A percentile compares a stretch with the other conserved stretches of the same genome.
These are phyloP conservation scores for Hydriomena furcata DNA, from an alignment of 2,888 invertebrate species.

Conservation along the genomic window DNA sequence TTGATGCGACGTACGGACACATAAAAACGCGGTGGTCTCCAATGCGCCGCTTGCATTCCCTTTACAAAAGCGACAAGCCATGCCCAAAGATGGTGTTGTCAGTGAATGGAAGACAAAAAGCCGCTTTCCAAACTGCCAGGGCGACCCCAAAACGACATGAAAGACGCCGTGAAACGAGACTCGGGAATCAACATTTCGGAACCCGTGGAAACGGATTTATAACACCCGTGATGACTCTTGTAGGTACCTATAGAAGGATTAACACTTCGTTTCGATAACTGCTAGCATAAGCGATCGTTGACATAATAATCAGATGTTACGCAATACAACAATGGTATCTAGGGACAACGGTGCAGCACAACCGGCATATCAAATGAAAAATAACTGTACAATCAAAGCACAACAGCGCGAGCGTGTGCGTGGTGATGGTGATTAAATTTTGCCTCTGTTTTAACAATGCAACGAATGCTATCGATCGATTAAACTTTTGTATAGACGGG, in stretches of 20 bases:
- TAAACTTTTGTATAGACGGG: background rate
- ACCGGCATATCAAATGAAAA: conserved; percentile 14
- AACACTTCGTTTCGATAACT: no score
- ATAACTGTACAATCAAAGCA: conserved; percentile 13
- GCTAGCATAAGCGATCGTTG: background rate
- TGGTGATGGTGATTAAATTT: background rate
- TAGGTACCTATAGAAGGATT: no score
- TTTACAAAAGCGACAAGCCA: conserved; percentile 30
- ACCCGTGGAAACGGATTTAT: no score
- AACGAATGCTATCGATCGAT: background rate
- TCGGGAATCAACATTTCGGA: conserved; percentile 13
- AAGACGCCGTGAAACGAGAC: conserved; percentile 26
- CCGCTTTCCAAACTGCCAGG: conserved; percentile 40
- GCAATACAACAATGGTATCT: conserved; percentile 20
- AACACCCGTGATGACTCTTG: no score
- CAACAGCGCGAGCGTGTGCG: no score
- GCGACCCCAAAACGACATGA: conserved; percentile 24
- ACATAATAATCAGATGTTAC: conserved; percentile 17
- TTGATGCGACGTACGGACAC: conserved; percentile 10
- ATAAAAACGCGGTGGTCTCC: conserved; percentile 29
- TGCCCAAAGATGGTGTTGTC: conserved; percentile 41
- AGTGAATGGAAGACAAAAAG: conserved; percentile 44
- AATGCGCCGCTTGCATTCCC: conserved; percentile 25
- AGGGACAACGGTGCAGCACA: conserved; percentile 19
- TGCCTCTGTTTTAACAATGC: background rate